Conservation (phyloP, 2,888 invertebrate species). For the Dasypogon diadema region DNA sequence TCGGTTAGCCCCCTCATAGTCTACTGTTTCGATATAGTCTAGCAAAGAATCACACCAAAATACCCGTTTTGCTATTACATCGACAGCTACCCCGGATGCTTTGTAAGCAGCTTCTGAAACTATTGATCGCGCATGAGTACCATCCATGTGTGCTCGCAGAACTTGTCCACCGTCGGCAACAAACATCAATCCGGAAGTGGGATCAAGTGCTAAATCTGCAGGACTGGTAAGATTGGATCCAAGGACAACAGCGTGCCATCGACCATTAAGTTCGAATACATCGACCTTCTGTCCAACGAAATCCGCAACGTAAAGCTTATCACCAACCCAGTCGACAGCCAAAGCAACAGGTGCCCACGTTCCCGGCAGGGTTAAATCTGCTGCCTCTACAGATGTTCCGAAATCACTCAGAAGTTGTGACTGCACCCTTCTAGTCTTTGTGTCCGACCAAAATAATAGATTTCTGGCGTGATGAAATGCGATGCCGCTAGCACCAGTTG, state of each 20-base stretch:
- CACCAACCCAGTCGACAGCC: conserved; percentile 97
- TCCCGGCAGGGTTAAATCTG: conserved; percentile 81
- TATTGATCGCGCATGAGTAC: conserved; percentile 84
- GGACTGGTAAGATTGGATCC: conserved; percentile 93
- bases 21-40: conserved; percentile 96
- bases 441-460: conserved; percentile 89
- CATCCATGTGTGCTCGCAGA: conserved; percentile 94
- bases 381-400: conserved; percentile 67
- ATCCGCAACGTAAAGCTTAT: conserved; percentile 95
- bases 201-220: conserved; percentile 92
- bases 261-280: conserved; percentile 88
- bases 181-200: conserved; percentile 88
- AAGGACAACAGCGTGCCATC: conserved; percentile 90
- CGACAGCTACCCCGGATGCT: conserved; percentile 91
- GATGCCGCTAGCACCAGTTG: conserved; percentile 86
- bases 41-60: conserved; percentile 97
- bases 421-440: conserved; percentile 84
- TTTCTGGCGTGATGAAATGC: conserved; percentile 85
- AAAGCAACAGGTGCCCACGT: conserved; percentile 92
- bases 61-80: conserved; percentile 88
- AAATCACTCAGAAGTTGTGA: conserved; percentile 69
- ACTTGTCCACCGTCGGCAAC: conserved; percentile 87
- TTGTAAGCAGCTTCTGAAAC: conserved; percentile 94
- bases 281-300: conserved; percentile 93
- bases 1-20: conserved; percentile 89